Conservation (phyloP, 37 sponge, comb jelly and placozoan species). For the Spongilla lacustris region DNA sequence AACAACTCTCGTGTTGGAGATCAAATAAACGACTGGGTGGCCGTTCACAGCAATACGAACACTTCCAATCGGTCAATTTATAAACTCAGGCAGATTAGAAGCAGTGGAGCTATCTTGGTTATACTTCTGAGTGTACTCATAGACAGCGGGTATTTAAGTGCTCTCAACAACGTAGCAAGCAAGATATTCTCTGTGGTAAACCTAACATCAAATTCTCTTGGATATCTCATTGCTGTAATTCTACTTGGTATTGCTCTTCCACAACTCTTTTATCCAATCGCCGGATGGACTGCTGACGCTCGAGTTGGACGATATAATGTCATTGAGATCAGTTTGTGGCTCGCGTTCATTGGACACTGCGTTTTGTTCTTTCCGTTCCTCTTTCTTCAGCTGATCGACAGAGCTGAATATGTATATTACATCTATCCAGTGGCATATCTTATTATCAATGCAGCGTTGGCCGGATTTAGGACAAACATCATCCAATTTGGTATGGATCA, state of each 20-base stretch:
- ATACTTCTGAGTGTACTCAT: neutral
- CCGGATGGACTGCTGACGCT: neutral
- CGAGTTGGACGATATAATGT: neutral
- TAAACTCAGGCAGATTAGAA: neutral
- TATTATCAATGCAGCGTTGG: neutral
- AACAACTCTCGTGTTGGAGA: no score
- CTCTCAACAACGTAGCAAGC: neutral
- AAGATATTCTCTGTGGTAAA: no score
- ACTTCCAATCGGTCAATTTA: no score
- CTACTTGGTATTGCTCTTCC: no score
- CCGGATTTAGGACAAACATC: slow-evolving; percentile 5
- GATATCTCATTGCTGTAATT: no score
- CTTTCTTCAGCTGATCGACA: neutral
- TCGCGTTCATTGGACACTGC: neutral
- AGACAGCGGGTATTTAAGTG: neutral
- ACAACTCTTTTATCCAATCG: neutral
- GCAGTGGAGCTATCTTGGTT: neutral
- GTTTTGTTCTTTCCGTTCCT: neutral
- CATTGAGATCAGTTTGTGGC: neutral
- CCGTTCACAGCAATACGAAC: no score
- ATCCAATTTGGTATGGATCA: slow-evolving; percentile 12
- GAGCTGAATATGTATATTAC: no score
- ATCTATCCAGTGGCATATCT: neutral
- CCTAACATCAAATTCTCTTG: no score
- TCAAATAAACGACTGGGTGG: no score